Evolutionary conservation across 2,888 invertebrate genomes (phyloP).

Genomic region (Idaea straminata): DNA sequence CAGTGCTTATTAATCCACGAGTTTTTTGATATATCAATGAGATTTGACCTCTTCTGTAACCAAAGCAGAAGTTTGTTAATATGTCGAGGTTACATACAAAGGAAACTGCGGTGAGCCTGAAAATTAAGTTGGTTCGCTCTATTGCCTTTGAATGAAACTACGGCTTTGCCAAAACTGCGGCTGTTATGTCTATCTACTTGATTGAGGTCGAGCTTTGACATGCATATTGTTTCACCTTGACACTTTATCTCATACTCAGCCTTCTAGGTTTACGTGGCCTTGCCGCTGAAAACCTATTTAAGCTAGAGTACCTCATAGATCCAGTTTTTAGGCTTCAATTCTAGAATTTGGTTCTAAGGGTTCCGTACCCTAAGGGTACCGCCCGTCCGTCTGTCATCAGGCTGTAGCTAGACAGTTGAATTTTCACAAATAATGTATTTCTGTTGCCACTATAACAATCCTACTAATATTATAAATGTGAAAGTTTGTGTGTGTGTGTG

Average conservation of each 20-base stretch:
- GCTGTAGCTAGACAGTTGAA: too few relatives aligned
- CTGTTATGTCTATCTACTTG: slow-evolving; percentile 38
- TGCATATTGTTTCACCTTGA: slow-evolving; percentile 25
- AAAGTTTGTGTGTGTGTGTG: too few relatives aligned
- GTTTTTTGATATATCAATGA: slow-evolving; percentile 19
- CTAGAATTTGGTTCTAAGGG: too few relatives aligned
- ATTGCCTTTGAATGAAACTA: slow-evolving; percentile 73
- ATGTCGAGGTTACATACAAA: slow-evolving; percentile 67
- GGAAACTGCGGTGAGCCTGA: slow-evolving; percentile 73
- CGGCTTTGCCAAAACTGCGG: slow-evolving; percentile 40
- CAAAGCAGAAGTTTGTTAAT: slow-evolving; percentile 63
- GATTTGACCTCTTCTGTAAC: slow-evolving; percentile 13
- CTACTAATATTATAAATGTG: too few relatives aligned
- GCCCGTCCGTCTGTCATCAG: too few relatives aligned
- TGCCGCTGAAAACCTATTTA: neutral
- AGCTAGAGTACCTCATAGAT: too few relatives aligned
- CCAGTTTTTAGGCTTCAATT: too few relatives aligned
- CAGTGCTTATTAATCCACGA: neutral
- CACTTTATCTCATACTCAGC: neutral
- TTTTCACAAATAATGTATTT: too few relatives aligned
- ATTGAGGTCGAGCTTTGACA: slow-evolving; percentile 39
- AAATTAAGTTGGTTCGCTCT: slow-evolving; percentile 75
- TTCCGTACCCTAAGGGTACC: too few relatives aligned
- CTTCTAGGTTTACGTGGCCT: neutral
- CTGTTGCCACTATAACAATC: too few relatives aligned